These are phyloP conservation scores for Monopis laevigella DNA, from an alignment of 2,888 invertebrate genomes.

Conservation along the genomic window DNA sequence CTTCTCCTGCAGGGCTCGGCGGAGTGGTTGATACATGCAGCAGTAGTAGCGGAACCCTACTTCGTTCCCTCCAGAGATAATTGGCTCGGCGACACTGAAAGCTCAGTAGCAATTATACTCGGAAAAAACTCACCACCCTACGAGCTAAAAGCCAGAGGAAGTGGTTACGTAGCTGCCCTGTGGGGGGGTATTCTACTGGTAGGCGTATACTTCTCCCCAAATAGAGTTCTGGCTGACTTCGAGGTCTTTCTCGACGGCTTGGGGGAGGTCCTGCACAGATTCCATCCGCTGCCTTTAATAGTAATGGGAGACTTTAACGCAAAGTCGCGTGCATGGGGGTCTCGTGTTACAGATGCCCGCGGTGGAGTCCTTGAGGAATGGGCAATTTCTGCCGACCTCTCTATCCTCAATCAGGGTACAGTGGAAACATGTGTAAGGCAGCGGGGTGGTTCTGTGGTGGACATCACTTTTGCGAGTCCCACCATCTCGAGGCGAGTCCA, in stretches of 20 bases:
- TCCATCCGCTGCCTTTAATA: neutral
- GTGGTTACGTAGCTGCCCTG: too few relatives aligned
- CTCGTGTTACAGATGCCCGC: neutral
- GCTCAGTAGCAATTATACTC: too few relatives aligned
- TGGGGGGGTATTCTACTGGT: conserved; percentile 12
- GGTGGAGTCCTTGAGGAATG: neutral
- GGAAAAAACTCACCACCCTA: too few relatives aligned
- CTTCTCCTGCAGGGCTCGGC: too few relatives aligned
- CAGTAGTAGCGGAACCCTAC: too few relatives aligned
- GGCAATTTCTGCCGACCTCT: neutral
- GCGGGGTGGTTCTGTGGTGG: conserved; percentile 11
- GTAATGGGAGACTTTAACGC: conserved; percentile 19
- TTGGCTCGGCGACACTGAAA: too few relatives aligned
- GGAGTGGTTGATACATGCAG: too few relatives aligned
- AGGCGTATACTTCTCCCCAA: conserved; percentile 21
- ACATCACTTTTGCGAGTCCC: conserved; percentile 10
- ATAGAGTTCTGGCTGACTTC: conserved; percentile 18
- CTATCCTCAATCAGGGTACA: neutral
- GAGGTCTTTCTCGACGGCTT: conserved; percentile 16
- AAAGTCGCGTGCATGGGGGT: conserved; percentile 20
- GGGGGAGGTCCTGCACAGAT: conserved; percentile 7
- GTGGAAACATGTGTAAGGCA: neutral
- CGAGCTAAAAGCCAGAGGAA: too few relatives aligned
- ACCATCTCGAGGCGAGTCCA: neutral
- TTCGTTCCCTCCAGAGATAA: too few relatives aligned